Evolutionary conservation across 2,797 vertebrate species (phyloP).

Genomic region (Halcyon leucocephala): DNA sequence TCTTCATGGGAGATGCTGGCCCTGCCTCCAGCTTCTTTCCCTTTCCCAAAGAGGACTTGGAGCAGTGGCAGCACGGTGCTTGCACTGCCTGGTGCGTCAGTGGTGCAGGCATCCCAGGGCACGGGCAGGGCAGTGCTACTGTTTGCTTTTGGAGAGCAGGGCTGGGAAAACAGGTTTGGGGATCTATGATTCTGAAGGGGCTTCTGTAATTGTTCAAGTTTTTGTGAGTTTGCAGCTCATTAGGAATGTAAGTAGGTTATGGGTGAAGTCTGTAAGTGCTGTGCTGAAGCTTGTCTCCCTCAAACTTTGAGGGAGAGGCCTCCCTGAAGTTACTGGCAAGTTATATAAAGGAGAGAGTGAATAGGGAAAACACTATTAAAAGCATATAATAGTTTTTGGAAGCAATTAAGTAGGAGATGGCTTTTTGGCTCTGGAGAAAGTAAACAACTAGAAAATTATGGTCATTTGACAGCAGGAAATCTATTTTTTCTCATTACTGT

Average conservation of each 20-base stretch:
- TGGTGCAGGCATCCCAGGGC: neutral
- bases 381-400: neutral
- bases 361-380: neutral
- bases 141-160: neutral
- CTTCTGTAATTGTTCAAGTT: neutral
- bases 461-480: slow-evolving; percentile 41
- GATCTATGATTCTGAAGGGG: neutral
- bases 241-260: neutral
- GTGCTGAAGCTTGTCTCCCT: neutral
- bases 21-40: neutral
- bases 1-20: neutral
- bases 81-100: neutral
- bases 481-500: slow-evolving; percentile 21
- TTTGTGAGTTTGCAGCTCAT: neutral
- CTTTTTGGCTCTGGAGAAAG: neutral
- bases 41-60: neutral
- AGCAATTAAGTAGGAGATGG: slow-evolving; percentile 15
- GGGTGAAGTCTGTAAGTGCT: neutral
- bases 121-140: neutral
- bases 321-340: neutral
- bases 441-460: slow-evolving; percentile 49
- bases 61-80: neutral
- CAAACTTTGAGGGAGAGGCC: neutral
- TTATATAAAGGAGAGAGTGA: neutral
- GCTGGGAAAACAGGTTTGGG: neutral